Evolutionary conservation across 2,888 invertebrate genomes (phyloP).

Genomic region (Drosophila robusta): DNA sequence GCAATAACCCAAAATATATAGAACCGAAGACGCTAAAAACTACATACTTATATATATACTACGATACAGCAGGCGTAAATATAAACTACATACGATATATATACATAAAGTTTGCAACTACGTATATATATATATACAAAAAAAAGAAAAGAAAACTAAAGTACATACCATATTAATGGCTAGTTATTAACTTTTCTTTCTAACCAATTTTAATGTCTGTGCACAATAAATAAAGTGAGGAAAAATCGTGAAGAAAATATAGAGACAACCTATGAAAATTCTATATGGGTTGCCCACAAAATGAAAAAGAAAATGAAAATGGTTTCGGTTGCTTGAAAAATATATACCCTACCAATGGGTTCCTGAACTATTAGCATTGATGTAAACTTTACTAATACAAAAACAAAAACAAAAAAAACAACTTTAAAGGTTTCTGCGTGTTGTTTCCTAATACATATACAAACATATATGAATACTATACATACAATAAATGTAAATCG

Average conservation of each 20-base stretch:
- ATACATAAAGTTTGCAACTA: slow-evolving; percentile 25
- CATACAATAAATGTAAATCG: slow-evolving; percentile 33
- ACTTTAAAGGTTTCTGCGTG: slow-evolving; percentile 76
- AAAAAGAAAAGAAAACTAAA: neutral
- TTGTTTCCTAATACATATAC: slow-evolving; percentile 67
- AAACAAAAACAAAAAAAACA: slow-evolving; percentile 30
- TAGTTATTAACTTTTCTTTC: slow-evolving; percentile 33
- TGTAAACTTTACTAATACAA: slow-evolving; percentile 36
- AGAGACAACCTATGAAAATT: neutral
- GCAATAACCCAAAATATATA: slow-evolving; percentile 76
- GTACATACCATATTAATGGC: slow-evolving; percentile 38
- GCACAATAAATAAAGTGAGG: slow-evolving; percentile 2
- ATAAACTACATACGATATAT: slow-evolving; percentile 10
- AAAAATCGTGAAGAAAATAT: neutral
- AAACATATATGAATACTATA: slow-evolving; percentile 31
- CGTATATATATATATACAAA: slow-evolving; percentile 7
- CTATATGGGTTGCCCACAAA: neutral
- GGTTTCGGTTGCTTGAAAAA: slow-evolving; percentile 65
- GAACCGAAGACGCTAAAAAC: slow-evolving; percentile 77
- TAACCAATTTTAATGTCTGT: slow-evolving; percentile 4
- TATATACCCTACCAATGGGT: slow-evolving; percentile 9
- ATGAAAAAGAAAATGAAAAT: slow-evolving; percentile 31
- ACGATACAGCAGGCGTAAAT: slow-evolving; percentile 31
- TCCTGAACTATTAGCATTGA: slow-evolving; percentile 32
- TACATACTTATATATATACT: slow-evolving; percentile 14